Conservation (phyloP, 1,140 invertebrate genomes). For the Protaetia brevitarsis region DNA sequence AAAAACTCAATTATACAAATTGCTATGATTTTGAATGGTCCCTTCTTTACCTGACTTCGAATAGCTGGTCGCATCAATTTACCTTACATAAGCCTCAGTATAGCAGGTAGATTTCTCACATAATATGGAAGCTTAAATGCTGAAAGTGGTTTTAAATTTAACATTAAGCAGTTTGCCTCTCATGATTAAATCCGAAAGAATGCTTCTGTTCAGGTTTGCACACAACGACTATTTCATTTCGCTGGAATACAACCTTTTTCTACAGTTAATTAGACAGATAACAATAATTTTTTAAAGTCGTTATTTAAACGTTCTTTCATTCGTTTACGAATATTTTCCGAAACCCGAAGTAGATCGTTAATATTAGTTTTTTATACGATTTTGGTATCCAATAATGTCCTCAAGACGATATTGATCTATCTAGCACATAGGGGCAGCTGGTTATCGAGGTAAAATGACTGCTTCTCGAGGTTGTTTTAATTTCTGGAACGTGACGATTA, state of each 20-base stretch:
- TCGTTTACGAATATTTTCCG: background rate
- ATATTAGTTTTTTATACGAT: background rate
- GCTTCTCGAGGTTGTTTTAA: background rate
- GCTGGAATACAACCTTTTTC: no score
- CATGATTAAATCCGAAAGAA: background rate
- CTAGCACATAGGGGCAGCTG: background rate
- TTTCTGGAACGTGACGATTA: background rate
- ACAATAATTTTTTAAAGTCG: background rate
- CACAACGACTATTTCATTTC: no score
- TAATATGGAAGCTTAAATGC: constrained; percentile 6
- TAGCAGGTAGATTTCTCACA: constrained; percentile 11
- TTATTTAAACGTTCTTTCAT: background rate
- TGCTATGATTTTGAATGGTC: no score
- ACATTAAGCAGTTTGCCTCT: background rate
- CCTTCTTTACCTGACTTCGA: no score
- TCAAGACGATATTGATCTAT: background rate
- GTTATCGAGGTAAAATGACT: background rate
- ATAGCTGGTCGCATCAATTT: no score
- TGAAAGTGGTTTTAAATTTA: constrained; percentile 2
- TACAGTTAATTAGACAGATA: background rate
- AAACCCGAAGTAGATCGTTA: background rate
- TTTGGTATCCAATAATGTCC: background rate
- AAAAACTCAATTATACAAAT: no score
- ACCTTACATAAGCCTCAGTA: no score
- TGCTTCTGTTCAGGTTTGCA: background rate